These are phyloP conservation scores for Saguinus imperator DNA, from an alignment of 2,113 vertebrate genomes.

Conservation along the genomic window DNA sequence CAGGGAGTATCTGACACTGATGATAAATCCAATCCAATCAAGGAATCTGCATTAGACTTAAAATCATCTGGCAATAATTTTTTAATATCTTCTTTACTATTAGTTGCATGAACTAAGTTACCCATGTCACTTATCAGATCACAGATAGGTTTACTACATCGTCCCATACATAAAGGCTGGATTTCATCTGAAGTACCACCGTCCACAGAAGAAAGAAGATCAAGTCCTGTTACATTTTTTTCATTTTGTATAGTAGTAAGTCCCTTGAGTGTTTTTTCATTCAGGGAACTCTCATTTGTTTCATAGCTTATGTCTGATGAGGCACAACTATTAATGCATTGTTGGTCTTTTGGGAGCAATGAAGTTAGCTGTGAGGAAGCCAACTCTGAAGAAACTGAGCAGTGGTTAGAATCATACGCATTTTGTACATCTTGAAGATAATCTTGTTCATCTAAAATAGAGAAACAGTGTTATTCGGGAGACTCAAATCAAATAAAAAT, in stretches of 20 bases:
- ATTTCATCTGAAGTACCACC: slow-evolving; percentile 81
- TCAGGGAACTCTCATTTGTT: slow-evolving; percentile 50
- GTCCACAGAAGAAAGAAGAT: slow-evolving; percentile 94
- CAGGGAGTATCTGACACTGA: slow-evolving; percentile 64
- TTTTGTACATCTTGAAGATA: slow-evolving; percentile 81
- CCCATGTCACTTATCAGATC: slow-evolving; percentile 94
- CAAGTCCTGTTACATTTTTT: slow-evolving; percentile 89
- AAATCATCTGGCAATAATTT: slow-evolving; percentile 83
- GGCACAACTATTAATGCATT: slow-evolving; percentile 12
- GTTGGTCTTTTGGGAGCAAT: slow-evolving; percentile 69
- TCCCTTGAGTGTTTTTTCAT: slow-evolving; percentile 45
- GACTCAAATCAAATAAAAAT: slow-evolving; percentile 37
- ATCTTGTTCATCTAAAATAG: slow-evolving; percentile 88
- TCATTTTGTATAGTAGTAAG: slow-evolving; percentile 78
- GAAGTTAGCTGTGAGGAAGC: slow-evolving; percentile 80
- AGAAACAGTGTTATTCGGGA: slow-evolving; percentile 54
- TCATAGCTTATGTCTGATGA: slow-evolving; percentile 77
- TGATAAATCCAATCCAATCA: slow-evolving; percentile 84
- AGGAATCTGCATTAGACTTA: slow-evolving; percentile 79
- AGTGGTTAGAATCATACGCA: slow-evolving; percentile 73
- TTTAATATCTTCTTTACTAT: slow-evolving; percentile 83
- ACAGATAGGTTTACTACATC: slow-evolving; percentile 90
- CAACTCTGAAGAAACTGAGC: slow-evolving; percentile 80
- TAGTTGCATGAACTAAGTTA: slow-evolving; percentile 83
- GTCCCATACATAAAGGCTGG: slow-evolving; percentile 84